Base-by-base conservation (phyloP, 1,140 invertebrate genomes). In the Drosophila takahashii region DNA sequence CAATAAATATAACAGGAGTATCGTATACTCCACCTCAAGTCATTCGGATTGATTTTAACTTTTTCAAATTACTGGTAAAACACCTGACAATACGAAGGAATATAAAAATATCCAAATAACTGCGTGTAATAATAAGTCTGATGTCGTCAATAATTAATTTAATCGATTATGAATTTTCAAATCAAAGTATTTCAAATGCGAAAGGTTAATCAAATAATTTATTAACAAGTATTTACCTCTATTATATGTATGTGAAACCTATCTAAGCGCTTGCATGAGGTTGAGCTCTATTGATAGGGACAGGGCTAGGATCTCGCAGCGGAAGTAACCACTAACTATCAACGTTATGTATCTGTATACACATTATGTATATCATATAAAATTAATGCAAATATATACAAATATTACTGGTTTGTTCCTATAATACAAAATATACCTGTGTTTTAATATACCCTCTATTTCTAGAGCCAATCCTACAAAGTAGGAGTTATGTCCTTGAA, bases 101-200 rank as follows among this genome's bases (percentile, higher is more conserved):
- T 18, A 42, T 66, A 73, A 75, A 71, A 6, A 50, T 50, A 32
- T 50, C n/a, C 16, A 50, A 32, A 78, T 79, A 72, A 81, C 80
- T 85, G 77, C 83, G 77, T 75, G 85, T 90, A 90, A 90, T 91
- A 87, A 83, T 85, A 91, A 91, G 89, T 87, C 89, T 91, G 89
- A 91, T 81, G 89, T 90, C 70, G 83, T 90, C 89, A 91, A 91
- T 91, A 89, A 72, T 66, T 72, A 81, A 73, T 61, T 77, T 78
- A 77, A 37, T 26, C 26, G 10, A 45, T 53, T 77, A 77, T 77
- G 80, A 56, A 81, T 65, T 81, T 80, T 62, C 60, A 36, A 81
- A 45, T 67, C 39, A 59, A 74, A 60, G 62, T 70, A 81, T 74
- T 74, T 27, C 26, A 72, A 67, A 62, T 73, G 61, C 59, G 57